Base-by-base conservation (phyloP, 2,888 invertebrate genomes). In the Criorhina ranunculi region DNA sequence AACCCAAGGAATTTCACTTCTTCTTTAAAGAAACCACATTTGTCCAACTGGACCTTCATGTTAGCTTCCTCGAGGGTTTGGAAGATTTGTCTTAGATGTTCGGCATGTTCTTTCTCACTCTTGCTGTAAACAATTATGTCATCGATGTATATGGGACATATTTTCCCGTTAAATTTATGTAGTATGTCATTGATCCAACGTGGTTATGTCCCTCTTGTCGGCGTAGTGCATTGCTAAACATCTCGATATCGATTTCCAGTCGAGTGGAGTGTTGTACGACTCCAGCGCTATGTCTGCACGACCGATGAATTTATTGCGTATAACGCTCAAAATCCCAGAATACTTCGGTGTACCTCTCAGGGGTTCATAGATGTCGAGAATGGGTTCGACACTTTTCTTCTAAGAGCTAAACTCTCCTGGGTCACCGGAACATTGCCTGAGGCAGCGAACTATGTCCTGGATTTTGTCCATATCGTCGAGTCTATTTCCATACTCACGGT, bases 301-400 rank as follows among this genome's bases (percentile, higher is more conserved):
- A 12, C 40, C 15, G 2, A 42, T 7, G 15, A 15, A 15, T 42
- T 15, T 42, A 7, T 42, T 42, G 7, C 42, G 5, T 42, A 42
- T 42, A 4, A 40, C 42, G 12, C 40, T 40, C 12, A 40, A 6
- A 40, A 40, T 40, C 5, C 40, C 40, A n/a, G 0, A 37, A 5
- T 49, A 49, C 29, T 51, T 51, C 12, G 29, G 51, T 29, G 51
- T 51, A 29, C 51, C 51, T n/a, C 29, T 51, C 11, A 51, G n/a
- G 15, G 51, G 51, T 31, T 51, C 51, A 12, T 51, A 51, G 6
- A 51, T 51, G 11, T 51, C 29, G 5, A 40, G 40, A 4, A 40
- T 40, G 12, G 12, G 40, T 6, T 40, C 40, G 6, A 31, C 51
- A 12, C 51, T 29, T 12, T 51, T 29, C 12, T 51, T n/a, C 51